Conservation (phyloP, 2,888 invertebrate species). For the Dryobotodes eremita region DNA sequence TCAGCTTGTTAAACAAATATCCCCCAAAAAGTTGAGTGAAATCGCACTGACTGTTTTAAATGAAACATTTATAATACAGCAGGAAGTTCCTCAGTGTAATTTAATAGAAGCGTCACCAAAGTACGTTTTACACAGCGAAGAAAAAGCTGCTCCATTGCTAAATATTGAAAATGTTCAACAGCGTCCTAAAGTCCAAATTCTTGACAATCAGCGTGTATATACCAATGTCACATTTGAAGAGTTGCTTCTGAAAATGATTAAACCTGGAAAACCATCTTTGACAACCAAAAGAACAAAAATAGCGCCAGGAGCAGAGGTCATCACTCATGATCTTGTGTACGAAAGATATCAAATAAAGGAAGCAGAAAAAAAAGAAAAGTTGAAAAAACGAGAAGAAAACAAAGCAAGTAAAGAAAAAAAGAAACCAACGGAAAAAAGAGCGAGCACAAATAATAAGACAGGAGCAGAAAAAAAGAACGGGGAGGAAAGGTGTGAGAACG, state of each 20-base stretch:
- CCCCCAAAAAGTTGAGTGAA: slow-evolving; percentile 18
- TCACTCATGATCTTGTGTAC: slow-evolving; percentile 43
- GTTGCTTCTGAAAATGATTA: slow-evolving; percentile 8
- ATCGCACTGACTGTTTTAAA: slow-evolving; percentile 11
- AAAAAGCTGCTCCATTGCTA: neutral
- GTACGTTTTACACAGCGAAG: too few relatives aligned
- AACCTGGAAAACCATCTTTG: slow-evolving; percentile 7
- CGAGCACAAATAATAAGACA: slow-evolving; percentile 22
- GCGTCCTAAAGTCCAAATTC: slow-evolving; percentile 16
- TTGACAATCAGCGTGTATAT: slow-evolving; percentile 27
- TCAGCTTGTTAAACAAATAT: slow-evolving; percentile 2
- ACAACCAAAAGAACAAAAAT: slow-evolving; percentile 38
- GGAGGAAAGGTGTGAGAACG: slow-evolving; percentile 26
- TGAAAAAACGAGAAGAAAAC: slow-evolving; percentile 34
- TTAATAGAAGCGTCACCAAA: neutral
- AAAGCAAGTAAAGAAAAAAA: slow-evolving; percentile 22
- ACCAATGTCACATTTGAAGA: slow-evolving; percentile 22
- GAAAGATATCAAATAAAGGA: slow-evolving; percentile 30
- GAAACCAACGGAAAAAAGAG: slow-evolving; percentile 13
- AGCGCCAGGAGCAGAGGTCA: slow-evolving; percentile 40
- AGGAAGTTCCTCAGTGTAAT: neutral
- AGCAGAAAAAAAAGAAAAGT: slow-evolving; percentile 30
- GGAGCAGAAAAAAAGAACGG: slow-evolving; percentile 24
- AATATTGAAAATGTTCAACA: slow-evolving; percentile 9
- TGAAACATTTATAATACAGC: neutral